A percentile compares a stretch with the other conserved stretches of the same genome.
These are phyloP conservation scores for Apamea sordens DNA, from an alignment of 2,888 invertebrate species.

Conservation along the genomic window DNA sequence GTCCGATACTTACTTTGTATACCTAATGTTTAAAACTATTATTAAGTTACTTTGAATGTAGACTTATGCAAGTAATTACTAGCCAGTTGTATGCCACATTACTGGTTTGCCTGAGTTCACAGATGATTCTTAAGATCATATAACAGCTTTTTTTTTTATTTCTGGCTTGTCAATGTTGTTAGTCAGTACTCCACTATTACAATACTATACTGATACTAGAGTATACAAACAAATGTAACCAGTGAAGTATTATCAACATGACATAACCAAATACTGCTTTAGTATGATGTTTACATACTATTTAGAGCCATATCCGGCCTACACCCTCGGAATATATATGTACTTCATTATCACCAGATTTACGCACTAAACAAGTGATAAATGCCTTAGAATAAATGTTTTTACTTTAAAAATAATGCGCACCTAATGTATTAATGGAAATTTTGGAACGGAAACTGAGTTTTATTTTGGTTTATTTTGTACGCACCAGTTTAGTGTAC, in stretches of 20 bases:
- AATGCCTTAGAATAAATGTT: slow-evolving; percentile 37
- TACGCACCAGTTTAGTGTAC: not conserved
- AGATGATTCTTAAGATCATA: not conserved
- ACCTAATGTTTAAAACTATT: not conserved
- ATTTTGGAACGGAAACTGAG: not conserved
- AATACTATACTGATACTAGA: too few species aligned
- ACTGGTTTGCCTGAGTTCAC: not conserved
- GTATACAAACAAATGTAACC: not conserved
- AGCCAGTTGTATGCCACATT: too few species aligned
- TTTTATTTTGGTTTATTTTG: slow-evolving; percentile 20
- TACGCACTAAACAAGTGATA: slow-evolving; percentile 51
- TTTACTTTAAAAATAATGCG: slow-evolving; percentile 2
- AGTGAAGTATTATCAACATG: slow-evolving; percentile 8
- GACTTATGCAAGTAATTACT: not conserved
- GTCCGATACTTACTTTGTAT: not conserved
- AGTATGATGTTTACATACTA: slow-evolving; percentile 34
- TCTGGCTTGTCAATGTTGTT: not conserved
- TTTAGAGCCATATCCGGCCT: slow-evolving; percentile 52
- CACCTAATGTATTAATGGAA: slow-evolving; percentile 18
- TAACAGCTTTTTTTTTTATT: not conserved
- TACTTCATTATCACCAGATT: slow-evolving; percentile 48
- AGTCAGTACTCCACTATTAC: not conserved
- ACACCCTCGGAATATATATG: slow-evolving; percentile 53
- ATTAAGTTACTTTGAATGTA: not conserved
- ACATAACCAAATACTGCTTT: slow-evolving; percentile 17